Evolutionary conservation across 2,888 invertebrate genomes (phyloP).

Genomic region (Cantharis flavilabris): DNA sequence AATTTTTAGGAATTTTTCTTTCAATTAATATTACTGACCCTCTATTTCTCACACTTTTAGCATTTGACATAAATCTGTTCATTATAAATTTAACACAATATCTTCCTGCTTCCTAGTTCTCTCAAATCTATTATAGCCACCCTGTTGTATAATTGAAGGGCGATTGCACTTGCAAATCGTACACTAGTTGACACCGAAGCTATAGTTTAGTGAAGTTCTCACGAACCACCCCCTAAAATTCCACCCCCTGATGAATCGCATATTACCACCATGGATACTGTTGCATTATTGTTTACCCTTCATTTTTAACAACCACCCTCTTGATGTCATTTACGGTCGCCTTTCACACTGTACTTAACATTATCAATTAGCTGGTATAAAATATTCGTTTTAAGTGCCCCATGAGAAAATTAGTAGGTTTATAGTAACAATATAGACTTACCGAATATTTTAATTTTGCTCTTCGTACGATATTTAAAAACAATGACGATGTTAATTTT

Average conservation of each 20-base stretch:
- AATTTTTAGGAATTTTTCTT: not conserved
- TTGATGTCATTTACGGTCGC: constrained; percentile 17
- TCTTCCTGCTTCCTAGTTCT: constrained; percentile 18
- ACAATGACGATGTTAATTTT: not conserved
- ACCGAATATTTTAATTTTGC: no score
- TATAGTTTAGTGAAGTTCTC: constrained; percentile 24
- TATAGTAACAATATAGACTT: not conserved
- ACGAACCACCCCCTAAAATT: constrained; percentile 27
- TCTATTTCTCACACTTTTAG: constrained; percentile 1
- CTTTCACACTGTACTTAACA: constrained; percentile 25
- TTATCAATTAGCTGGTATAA: constrained; percentile 16
- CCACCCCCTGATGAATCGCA: constrained; percentile 18
- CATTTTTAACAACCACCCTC: constrained; percentile 18
- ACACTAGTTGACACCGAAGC: constrained; percentile 25
- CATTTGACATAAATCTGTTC: constrained; percentile 7
- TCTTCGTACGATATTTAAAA: no score
- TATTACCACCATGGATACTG: constrained; percentile 14
- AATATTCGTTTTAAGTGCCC: not conserved
- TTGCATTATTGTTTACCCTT: constrained; percentile 21
- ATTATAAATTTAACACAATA: constrained; percentile 20
- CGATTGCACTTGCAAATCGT: constrained; percentile 21
- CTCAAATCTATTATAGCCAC: constrained; percentile 21
- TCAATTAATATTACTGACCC: not conserved
- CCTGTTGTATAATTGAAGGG: constrained; percentile 22
- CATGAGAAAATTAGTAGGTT: not conserved